Conservation (phyloP, 2,113 vertebrate genomes). For the Xiphorhynchus elegans region DNA sequence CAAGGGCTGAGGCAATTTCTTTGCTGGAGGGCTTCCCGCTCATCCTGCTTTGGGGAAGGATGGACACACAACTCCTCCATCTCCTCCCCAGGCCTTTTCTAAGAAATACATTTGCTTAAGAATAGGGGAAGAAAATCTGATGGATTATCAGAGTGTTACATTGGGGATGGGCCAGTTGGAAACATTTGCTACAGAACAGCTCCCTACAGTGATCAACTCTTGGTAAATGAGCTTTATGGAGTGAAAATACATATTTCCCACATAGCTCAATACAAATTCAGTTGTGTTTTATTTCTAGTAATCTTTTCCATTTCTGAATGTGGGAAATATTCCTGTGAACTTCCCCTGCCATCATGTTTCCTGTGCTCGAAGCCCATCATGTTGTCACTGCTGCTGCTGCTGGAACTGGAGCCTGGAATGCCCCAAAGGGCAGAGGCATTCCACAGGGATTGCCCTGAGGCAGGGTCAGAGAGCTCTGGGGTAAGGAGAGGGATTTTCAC, state of each 20-base stretch:
- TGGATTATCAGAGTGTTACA: background rate
- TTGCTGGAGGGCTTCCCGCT: background rate
- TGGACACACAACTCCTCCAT: background rate
- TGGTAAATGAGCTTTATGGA: background rate
- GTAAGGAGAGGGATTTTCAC: background rate
- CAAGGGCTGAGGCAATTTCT: background rate
- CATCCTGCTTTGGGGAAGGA: background rate
- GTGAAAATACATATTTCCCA: background rate
- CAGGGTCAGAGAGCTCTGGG: background rate
- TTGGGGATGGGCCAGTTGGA: background rate
- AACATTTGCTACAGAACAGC: background rate
- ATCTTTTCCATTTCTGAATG: background rate
- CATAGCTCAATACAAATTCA: background rate
- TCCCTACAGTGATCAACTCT: background rate
- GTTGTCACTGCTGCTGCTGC: background rate
- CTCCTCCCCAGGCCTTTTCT: background rate
- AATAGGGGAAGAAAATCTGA: background rate
- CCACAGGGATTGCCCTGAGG: rapidly evolving
- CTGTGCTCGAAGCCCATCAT: background rate
- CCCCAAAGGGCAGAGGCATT: background rate
- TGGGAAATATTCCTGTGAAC: background rate
- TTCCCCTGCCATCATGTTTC: background rate
- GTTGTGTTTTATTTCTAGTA: background rate
- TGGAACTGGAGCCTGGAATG: background rate
- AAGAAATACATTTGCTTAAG: background rate